A percentile compares a stretch with the other conserved stretches of the same genome.
Conservation (phyloP, 1,140 invertebrate genomes). For the Leptinotarsa undecemlineata region DNA sequence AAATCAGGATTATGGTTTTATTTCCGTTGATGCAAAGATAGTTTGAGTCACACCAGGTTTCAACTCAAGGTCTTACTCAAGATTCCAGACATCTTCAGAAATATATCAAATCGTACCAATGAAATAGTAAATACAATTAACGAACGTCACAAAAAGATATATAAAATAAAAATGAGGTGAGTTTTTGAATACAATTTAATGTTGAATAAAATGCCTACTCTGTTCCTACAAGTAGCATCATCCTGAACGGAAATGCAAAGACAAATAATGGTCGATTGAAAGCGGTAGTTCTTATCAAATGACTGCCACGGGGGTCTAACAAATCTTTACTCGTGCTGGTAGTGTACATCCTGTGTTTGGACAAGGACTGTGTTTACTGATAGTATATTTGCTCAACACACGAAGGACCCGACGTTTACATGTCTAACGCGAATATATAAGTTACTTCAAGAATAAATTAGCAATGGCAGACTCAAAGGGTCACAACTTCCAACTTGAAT, state of each 20-base stretch:
- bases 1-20: no score
- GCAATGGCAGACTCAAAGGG: background rate
- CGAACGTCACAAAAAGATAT: no score
- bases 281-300: constrained; percentile 18
- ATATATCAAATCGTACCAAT: no score
- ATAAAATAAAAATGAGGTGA: no score
- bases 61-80: no score
- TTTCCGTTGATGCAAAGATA: no score
- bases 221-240: background rate
- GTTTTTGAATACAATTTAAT: no score
- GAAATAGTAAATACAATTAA: no score
- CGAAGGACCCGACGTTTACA: constrained; percentile 30
- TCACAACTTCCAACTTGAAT: background rate
- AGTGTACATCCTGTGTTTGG: constrained; percentile 26
- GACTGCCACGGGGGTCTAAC: constrained; percentile 5
- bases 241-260: background rate
- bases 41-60: no score
- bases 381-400: constrained; percentile 31
- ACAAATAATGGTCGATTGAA: background rate
- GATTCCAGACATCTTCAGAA: no score
- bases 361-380: constrained; percentile 26
- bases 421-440: constrained; percentile 25
- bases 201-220: no score
- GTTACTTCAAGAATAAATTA: constrained; percentile 28
- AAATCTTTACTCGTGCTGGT: constrained; percentile 23